phyloP scores from a whole-genome alignment of 1,140 invertebrate genomes.

The Papilio helenus region DNA sequence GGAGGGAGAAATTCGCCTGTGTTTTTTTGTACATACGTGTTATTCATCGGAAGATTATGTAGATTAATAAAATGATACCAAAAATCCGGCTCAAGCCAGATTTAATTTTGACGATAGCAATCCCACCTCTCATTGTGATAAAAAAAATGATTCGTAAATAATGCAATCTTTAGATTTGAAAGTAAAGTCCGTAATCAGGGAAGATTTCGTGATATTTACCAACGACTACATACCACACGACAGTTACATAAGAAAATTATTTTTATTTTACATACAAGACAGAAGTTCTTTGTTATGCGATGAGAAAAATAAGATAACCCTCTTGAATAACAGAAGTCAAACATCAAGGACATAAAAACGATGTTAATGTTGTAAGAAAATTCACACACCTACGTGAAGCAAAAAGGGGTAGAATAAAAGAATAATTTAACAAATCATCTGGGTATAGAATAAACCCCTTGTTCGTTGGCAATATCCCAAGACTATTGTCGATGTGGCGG shows the following conservation, averaged over 20 bases:
- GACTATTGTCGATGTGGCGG: background rate
- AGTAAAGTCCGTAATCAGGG: background rate
- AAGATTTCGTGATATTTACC: background rate
- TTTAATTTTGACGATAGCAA: background rate
- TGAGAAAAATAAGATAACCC: conserved; percentile 19
- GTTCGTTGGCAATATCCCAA: conserved; percentile 9
- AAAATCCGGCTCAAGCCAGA: background rate
- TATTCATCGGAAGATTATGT: background rate
- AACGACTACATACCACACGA: background rate
- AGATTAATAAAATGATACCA: background rate
- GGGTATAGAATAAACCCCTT: background rate
- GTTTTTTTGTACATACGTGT: no score
- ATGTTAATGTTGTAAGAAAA: background rate
- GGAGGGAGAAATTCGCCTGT: no score
- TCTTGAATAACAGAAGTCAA: conserved; percentile 15
- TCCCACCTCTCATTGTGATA: background rate
- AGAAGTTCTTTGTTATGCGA: background rate
- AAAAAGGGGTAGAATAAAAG: background rate
- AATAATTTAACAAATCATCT: background rate
- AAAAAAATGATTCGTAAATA: no score
- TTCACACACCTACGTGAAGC: background rate
- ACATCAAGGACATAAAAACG: background rate
- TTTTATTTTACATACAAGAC: conserved; percentile 9
- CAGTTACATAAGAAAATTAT: background rate
- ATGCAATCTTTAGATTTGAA: background rate